Conservation (phyloP, 1,140 invertebrate genomes). For the Megalonaias nervosa region DNA sequence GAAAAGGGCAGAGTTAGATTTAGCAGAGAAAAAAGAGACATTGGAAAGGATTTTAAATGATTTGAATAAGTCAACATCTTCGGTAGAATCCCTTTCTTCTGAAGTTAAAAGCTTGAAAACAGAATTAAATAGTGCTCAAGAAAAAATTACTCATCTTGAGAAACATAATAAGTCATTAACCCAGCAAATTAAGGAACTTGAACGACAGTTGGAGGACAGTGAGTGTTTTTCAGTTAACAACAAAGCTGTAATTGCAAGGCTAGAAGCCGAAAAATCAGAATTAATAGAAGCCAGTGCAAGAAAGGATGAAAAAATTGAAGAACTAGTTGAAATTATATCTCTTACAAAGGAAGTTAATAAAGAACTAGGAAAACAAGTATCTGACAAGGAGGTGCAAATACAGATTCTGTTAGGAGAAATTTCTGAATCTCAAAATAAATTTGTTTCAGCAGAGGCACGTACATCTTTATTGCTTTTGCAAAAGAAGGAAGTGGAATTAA, state of each 20-base stretch:
- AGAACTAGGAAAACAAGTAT: no score
- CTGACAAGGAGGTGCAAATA: no score
- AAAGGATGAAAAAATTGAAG: slow-evolving; percentile 22
- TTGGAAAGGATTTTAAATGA: slow-evolving; percentile 1
- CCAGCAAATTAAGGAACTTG: neutral
- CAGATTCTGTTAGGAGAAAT: no score
- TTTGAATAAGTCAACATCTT: neutral
- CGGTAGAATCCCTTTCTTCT: neutral
- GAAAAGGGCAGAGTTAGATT: neutral
- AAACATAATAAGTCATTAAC: neutral
- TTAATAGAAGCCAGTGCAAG: neutral
- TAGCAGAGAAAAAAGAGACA: neutral
- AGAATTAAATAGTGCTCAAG: neutral
- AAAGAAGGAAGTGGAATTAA: no score
- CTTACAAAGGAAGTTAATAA: no score
- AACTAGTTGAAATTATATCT: neutral
- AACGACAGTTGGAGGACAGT: neutral
- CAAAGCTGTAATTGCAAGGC: slow-evolving; percentile 23
- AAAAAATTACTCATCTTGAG: neutral
- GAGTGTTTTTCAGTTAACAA: slow-evolving; percentile 5
- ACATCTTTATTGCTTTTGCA: no score
- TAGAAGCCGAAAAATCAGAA: slow-evolving; percentile 27
- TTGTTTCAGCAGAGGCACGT: no score
- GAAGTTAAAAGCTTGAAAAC: neutral
- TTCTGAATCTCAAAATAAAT: no score